Evolutionary conservation across 2,797 vertebrate species (phyloP).

Genomic region (Helostoma temminkii): DNA sequence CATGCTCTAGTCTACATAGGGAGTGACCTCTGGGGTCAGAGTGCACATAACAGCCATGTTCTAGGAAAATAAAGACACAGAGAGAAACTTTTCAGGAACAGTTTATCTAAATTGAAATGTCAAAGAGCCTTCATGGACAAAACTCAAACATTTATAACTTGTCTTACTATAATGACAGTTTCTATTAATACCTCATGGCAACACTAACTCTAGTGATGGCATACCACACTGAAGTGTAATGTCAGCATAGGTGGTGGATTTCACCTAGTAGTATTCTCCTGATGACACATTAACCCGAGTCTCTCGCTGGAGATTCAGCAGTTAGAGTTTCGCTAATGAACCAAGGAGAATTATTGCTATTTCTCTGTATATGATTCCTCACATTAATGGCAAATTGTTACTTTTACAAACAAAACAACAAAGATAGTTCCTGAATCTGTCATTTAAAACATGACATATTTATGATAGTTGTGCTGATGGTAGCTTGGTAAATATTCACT

Average conservation of each 20-base stretch:
- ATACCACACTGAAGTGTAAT: slow-evolving; percentile 61
- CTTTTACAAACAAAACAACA: background rate
- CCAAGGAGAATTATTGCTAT: slow-evolving; percentile 9
- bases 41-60: slow-evolving; percentile 52
- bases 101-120: slow-evolving; percentile 7
- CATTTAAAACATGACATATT: slow-evolving; percentile 23
- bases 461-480: slow-evolving; percentile 1
- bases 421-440: slow-evolving; percentile 41
- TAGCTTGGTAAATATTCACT: slow-evolving; percentile 46
- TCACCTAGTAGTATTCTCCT: slow-evolving; percentile 75
- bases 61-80: slow-evolving; percentile 32
- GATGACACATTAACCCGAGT: slow-evolving; percentile 71
- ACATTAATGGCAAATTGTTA: background rate
- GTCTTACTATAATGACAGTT: slow-evolving; percentile 58
- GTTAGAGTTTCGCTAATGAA: slow-evolving; percentile 47
- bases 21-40: slow-evolving; percentile 46
- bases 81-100: background rate
- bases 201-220: slow-evolving; percentile 61
- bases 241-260: slow-evolving; percentile 70
- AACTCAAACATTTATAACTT: slow-evolving; percentile 63
- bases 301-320: slow-evolving; percentile 48
- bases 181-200: slow-evolving; percentile 75
- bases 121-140: slow-evolving; percentile 19
- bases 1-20: slow-evolving; percentile 27
- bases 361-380: background rate